Percentiles rank a stretch among this genome's conserved stretches.
Conservation (phyloP, 2,113 vertebrate species). For the Urocitellus parryii region DNA sequence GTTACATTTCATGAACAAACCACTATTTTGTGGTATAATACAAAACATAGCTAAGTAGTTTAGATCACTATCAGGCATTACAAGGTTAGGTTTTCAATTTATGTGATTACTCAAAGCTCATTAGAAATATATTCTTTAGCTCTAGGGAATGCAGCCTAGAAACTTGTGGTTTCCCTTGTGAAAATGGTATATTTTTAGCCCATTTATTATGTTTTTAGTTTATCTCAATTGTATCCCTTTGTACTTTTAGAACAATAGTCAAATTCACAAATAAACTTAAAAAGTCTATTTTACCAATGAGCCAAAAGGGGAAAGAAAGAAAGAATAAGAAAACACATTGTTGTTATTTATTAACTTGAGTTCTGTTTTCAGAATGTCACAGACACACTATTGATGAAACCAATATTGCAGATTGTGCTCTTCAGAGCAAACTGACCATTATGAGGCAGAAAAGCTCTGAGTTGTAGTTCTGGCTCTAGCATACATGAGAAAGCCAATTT, state of each 20-base stretch:
- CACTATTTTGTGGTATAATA: conserved; percentile 89
- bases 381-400: conserved; percentile 4
- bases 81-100: conserved; percentile 87
- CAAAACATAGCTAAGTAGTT: conserved; percentile 88
- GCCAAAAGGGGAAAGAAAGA: not conserved
- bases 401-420: not conserved
- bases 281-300: conserved; percentile 53
- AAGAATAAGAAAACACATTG: conserved; percentile 13
- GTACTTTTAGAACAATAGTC: conserved; percentile 79
- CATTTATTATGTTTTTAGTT: conserved; percentile 84
- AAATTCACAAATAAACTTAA: conserved; percentile 76
- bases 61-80: conserved; percentile 89
- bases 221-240: conserved; percentile 85
- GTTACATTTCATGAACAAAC: conserved; percentile 90
- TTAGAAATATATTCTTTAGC: conserved; percentile 87
- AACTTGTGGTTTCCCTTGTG: conserved; percentile 85
- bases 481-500: not conserved
- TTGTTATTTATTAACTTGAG: conserved; percentile 67
- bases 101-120: conserved; percentile 88
- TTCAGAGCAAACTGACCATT: not conserved
- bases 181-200: conserved; percentile 84
- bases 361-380: conserved; percentile 50
- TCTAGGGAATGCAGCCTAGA: conserved; percentile 86
- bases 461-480: not conserved
- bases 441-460: not conserved